Evolutionary conservation across 2,888 invertebrate species (phyloP), one percentile per base, ranked within the genome.

Genomic region (Cristatella mucedo): DNA sequence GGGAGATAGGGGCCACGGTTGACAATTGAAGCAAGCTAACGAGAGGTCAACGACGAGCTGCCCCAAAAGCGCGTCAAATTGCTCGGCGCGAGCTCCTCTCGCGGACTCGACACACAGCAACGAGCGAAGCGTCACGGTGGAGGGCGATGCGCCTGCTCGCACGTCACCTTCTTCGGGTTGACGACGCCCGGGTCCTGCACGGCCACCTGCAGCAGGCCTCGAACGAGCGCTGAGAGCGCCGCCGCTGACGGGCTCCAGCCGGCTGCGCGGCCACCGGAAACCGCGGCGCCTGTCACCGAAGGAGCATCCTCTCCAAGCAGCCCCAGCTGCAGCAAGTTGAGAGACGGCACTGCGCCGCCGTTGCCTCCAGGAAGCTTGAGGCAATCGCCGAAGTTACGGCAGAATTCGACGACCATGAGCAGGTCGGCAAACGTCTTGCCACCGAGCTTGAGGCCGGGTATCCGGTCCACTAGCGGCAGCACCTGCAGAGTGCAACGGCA

Each of bases 391-490:
- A 95, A 95, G 69, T 89, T 93, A 56, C 89, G 82, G 49, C 93
- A 72, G 63, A 95, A 95, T 70, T 95, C 93, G 58, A 82, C 82
- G n/a, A 86, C 81, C 80, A 93, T 91, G 18, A 95, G 71, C 31
- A 82, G 72, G 66, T 93, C 84, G 0, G 84, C 81, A 71, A 89
- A 84, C 0, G 89, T 87, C 58, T 82, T 78, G 0, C 86, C 87
- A 1, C 82, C 73, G 38, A 95, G 68, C 56, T 77, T 76, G 41
- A 84, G 70, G 1, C 82, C 82, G 0, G 80, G 76, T 50, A 93
- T 76, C 49, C 87, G 72, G 41, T 77, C 75, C 40, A 82, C 69
- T 3, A 61, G 63, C 4, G 71, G 71, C 37, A 73, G 48, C 2
- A 57, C 55, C 59, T 66, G 51, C 21, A 55, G 53, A 31, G 15